Evolutionary conservation across 2,113 vertebrate genomes (phyloP), one percentile per base, ranked within the genome.

Genomic region (Perca flavescens): DNA sequence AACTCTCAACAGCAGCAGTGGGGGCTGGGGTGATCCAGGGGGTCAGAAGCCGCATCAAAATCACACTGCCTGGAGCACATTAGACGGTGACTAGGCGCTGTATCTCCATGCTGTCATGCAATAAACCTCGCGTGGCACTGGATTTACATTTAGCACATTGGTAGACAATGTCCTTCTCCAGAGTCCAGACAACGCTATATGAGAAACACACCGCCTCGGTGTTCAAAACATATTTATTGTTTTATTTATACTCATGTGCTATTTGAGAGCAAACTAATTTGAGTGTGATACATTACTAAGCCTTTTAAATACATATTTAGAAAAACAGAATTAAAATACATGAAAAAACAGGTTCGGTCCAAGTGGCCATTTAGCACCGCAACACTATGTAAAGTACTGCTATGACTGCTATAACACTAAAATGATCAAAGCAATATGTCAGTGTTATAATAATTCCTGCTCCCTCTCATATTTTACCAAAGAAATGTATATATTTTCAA

Each of bases 21-120:
- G 82, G 88, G 78, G 79, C 50, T 84, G 71, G 83, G 88, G 85
- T 86, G 86, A 86, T 87, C 79, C 70, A 73, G 74, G 13, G 73
- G 89, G 90, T 91, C 90, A 91, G 75, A 79, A 79, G 87, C 79
- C 3, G 78, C 90, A 85, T 87, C 76, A 89, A 82, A 88, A 88
- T 84, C 79, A 86, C 67, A 90, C 40, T 70, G 90, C 90, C 89
- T 91, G 81, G 74, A 92, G 91, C 90, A 16, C 63, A 89, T 87
- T 87, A 85, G 86, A 87, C 83, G 85, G 80, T 79, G 76, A 87
- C 81, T 84, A 85, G 86, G 82, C 72, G 13, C 77, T 71, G 58
- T 36, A 76, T 79, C 84, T 90, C 79, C 77, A 36, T 57, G 74
- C 81, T 92, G 90, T 91, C 92, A 25, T 25, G 25, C 25, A 25